Evolutionary conservation across 2,113 vertebrate species (phyloP), one percentile per base, ranked within the genome.

Genomic region (Sapayoa aenigma): DNA sequence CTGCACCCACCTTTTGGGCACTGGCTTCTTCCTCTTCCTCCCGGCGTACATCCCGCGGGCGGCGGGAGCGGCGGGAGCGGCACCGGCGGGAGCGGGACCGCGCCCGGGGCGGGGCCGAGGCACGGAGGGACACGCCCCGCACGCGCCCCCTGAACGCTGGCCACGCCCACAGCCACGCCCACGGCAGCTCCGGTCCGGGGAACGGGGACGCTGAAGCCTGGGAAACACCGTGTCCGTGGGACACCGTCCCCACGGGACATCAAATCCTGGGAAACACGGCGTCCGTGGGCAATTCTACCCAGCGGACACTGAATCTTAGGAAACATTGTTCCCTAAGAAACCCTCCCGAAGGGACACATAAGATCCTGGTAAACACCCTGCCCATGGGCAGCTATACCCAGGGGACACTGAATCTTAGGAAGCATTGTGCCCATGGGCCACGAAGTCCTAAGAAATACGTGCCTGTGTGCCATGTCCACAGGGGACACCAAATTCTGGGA

Each of bases 1-100:
- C 30, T 14, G 47, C 74, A 71, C 94, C 33, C 68, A 95, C 95
- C 96, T 92, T 69, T 62, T 96, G 22, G 86, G 93, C 79, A 94
- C 73, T 37, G 93, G 94, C 84, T 93, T 97, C 60, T 94, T 97
- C 56, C 96, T 94, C 74, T 79, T 96, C 80, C 89, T 94, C 47
- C 74, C 44, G 1, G 82, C 79, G 68, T 95, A 95, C 92, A 95
- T 88, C 69, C 56, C 42, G 6, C 37, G 23, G 6, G 28, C 77
- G 28, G 37, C 81, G 5, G 55, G 66, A 18, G 21, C 56, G 31
- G 20, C 47, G 9, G 19, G 10, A 21, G 37, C 31, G 8, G 52
- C 47, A 16, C 33, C 66, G 35, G 53, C 41, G 41, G 46, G 47
- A 49, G 18, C 33, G 8, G 73, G 11, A 33, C n/a, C 35, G 56